Percentiles rank a stretch among this genome's conserved stretches.
phyloP scores from a whole-genome alignment of 2,797 vertebrate genomes.

The Pseudochirops corinnae region DNA sequence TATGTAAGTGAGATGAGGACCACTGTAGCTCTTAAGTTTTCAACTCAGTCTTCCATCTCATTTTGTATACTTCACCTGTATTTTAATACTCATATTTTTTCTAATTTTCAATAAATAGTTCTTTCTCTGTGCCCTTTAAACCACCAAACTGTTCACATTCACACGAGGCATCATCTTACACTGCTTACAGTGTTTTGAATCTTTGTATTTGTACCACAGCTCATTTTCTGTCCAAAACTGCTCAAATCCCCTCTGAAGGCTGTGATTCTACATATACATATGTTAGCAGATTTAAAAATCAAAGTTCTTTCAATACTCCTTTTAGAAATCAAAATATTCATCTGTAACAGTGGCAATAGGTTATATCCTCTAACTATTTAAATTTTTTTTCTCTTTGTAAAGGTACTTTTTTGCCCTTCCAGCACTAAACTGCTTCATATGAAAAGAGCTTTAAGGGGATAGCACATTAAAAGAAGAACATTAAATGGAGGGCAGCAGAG shows the following conservation, averaged over 20 bases:
- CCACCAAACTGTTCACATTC: neutral
- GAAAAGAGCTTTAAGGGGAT: neutral
- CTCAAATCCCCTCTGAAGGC: neutral
- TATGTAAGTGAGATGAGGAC: neutral
- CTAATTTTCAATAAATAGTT: neutral
- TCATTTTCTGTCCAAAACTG: neutral
- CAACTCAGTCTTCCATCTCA: neutral
- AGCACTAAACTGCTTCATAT: neutral
- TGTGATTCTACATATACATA: neutral
- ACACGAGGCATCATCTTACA: neutral
- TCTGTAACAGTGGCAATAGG: neutral
- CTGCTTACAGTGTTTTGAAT: neutral
- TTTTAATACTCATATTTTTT: neutral
- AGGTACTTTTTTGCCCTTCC: neutral
- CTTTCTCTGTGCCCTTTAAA: neutral
- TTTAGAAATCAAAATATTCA: neutral
- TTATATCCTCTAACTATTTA: neutral
- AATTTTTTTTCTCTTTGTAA: neutral
- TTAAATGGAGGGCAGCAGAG: neutral
- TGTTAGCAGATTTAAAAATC: neutral
- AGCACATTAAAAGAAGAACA: neutral
- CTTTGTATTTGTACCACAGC: neutral
- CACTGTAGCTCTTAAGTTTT: neutral
- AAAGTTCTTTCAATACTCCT: neutral
- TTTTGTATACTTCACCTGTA: neutral